These are phyloP conservation scores for Callionymus lyra DNA, from an alignment of 2,113 vertebrate genomes.

Conservation along the genomic window DNA sequence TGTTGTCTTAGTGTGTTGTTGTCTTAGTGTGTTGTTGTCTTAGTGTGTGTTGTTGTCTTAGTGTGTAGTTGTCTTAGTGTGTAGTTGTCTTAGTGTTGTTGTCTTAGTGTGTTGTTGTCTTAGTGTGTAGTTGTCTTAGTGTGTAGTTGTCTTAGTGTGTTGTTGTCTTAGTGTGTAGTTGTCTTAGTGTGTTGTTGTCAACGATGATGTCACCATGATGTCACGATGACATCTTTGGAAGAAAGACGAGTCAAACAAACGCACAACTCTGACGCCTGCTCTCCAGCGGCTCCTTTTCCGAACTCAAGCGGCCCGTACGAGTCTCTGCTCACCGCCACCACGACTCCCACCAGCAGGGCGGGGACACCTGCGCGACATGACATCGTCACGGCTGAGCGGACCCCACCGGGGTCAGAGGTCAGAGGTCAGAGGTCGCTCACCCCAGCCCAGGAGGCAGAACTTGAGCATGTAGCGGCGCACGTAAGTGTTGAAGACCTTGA, in stretches of 20 bases:
- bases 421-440: slow-evolving; percentile 42
- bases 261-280: slow-evolving; percentile 81
- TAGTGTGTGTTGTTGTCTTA: too few species aligned
- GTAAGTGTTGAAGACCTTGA: slow-evolving; percentile 98
- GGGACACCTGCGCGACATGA: slow-evolving; percentile 81
- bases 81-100: too few species aligned
- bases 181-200: not conserved
- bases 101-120: too few species aligned
- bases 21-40: too few species aligned
- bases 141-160: not conserved
- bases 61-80: too few species aligned
- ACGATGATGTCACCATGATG: not conserved
- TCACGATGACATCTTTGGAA: too few species aligned
- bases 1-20: too few species aligned
- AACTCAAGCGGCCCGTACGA: slow-evolving; percentile 73
- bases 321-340: slow-evolving; percentile 70
- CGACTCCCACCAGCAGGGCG: slow-evolving; percentile 71
- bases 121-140: too few species aligned
- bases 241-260: slow-evolving; percentile 33
- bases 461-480: slow-evolving; percentile 92
- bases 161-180: not conserved
- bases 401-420: too few species aligned
- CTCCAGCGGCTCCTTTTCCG: slow-evolving; percentile 43
- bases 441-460: slow-evolving; percentile 95
- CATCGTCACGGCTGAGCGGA: too few species aligned